Conservation (phyloP, 2,888 invertebrate species). For the Polyommatus iphigenia region DNA sequence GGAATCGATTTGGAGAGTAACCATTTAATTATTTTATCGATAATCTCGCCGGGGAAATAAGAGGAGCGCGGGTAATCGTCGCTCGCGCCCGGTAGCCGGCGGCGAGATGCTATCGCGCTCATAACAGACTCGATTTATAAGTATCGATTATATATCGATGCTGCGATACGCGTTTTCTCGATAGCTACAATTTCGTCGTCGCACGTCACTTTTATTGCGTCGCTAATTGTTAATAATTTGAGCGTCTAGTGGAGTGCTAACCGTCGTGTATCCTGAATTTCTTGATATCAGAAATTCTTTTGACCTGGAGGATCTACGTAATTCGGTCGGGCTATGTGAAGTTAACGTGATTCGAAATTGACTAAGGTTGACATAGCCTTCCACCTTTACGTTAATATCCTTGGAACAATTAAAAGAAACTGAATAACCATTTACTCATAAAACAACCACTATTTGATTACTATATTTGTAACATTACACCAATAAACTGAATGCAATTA, state of each 20-base stretch:
- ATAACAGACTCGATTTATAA: slow-evolving; percentile 79
- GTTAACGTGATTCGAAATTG: too few species aligned
- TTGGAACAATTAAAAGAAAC: too few species aligned
- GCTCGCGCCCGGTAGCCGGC: slow-evolving; percentile 79
- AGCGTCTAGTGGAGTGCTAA: slow-evolving; percentile 30
- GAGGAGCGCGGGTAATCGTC: slow-evolving; percentile 74
- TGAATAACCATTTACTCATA: neutral
- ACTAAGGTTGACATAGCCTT: neutral
- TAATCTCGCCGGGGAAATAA: slow-evolving; percentile 75
- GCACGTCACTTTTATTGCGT: slow-evolving; percentile 27
- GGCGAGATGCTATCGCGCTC: slow-evolving; percentile 78
- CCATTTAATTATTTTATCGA: slow-evolving; percentile 81
- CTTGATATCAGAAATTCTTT: neutral
- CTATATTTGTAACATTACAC: neutral
- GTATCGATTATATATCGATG: slow-evolving; percentile 78
- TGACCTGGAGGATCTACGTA: too few species aligned
- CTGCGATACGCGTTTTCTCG: slow-evolving; percentile 62
- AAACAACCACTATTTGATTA: neutral
- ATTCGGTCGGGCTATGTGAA: too few species aligned
- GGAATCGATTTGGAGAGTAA: slow-evolving; percentile 80
- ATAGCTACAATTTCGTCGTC: slow-evolving; percentile 49
- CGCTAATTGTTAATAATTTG: slow-evolving; percentile 34
- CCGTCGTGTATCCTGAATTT: neutral
- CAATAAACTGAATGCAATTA: neutral
- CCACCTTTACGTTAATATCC: neutral